phyloP scores from a whole-genome alignment of 2,113 vertebrate genomes.

The Polyodon spathula region DNA sequence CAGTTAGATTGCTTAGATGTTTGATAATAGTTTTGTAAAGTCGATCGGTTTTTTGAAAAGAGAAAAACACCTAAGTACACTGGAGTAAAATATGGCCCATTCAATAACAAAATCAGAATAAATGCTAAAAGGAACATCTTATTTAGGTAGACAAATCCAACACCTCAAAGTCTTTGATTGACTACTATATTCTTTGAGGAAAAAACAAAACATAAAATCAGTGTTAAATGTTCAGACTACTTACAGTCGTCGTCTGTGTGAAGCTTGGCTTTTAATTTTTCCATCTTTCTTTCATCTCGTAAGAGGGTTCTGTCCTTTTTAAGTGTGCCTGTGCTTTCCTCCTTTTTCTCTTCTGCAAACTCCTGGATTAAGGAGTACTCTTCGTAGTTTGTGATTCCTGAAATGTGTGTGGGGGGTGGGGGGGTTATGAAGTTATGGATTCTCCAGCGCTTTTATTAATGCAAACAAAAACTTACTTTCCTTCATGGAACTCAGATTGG shows the following conservation, averaged over 20 bases:
- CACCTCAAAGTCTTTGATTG: too few species aligned
- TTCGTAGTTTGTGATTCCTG: constrained; percentile 98
- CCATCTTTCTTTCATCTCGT: constrained; percentile 94
- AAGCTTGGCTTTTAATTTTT: constrained; percentile 97
- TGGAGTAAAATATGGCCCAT: too few species aligned
- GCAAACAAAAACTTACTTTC: neutral
- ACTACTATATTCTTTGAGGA: too few species aligned
- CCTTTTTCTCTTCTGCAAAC: constrained; percentile 80
- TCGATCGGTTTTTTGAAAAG: too few species aligned
- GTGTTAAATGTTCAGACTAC: constrained; percentile 31
- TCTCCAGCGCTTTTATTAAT: neutral
- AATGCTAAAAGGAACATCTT: too few species aligned
- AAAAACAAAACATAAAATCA: too few species aligned
- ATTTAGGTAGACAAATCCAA: too few species aligned
- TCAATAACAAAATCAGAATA: too few species aligned
- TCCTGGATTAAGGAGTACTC: constrained; percentile 98
- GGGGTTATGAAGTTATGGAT: neutral
- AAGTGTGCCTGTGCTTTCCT: constrained; percentile 81
- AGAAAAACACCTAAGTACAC: too few species aligned
- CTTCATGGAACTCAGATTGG: neutral
- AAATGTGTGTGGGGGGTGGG: constrained; percentile 27
- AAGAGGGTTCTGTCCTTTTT: constrained; percentile 87
- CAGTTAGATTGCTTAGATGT: too few species aligned
- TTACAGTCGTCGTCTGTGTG: constrained; percentile 95
- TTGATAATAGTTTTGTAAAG: too few species aligned